A percentile compares a stretch with the other conserved stretches of the same genome.
Evolutionary conservation across 2,113 vertebrate species (phyloP).

Genomic region (Sapayoa aenigma): DNA sequence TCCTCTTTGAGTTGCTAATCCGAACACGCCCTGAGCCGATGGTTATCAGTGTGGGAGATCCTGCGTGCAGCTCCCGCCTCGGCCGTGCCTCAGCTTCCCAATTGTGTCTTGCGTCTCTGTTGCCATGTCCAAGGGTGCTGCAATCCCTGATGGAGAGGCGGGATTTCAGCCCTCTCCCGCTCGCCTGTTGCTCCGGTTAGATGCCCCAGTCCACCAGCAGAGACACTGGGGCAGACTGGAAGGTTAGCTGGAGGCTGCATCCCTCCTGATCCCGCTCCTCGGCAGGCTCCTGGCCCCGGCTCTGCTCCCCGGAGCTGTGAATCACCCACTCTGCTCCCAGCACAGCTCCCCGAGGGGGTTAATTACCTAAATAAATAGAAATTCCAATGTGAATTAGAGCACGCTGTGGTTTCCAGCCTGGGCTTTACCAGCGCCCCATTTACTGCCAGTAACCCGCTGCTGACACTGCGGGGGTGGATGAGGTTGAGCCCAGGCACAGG

Average conservation of each 20-base stretch:
- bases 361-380: not conserved
- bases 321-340: not conserved
- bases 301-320: not conserved
- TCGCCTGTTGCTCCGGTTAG: accelerated
- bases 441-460: not conserved
- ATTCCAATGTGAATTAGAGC: not conserved
- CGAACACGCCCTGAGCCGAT: not conserved
- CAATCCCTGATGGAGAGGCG: not conserved
- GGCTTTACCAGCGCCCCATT: not conserved
- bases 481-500: not conserved
- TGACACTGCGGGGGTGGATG: accelerated
- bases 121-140: not conserved
- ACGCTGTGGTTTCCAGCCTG: not conserved
- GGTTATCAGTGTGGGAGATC: conserved; percentile 22
- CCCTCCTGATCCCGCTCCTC: not conserved
- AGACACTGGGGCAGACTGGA: accelerated
- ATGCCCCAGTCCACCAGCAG: not conserved
- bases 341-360: not conserved
- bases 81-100: not conserved
- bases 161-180: not conserved
- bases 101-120: not conserved
- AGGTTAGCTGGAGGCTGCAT: not conserved
- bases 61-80: not conserved
- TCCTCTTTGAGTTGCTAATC: not conserved
- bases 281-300: not conserved